Conservation (phyloP, 2,888 invertebrate genomes). For the Caenorhabditis sp. region DNA sequence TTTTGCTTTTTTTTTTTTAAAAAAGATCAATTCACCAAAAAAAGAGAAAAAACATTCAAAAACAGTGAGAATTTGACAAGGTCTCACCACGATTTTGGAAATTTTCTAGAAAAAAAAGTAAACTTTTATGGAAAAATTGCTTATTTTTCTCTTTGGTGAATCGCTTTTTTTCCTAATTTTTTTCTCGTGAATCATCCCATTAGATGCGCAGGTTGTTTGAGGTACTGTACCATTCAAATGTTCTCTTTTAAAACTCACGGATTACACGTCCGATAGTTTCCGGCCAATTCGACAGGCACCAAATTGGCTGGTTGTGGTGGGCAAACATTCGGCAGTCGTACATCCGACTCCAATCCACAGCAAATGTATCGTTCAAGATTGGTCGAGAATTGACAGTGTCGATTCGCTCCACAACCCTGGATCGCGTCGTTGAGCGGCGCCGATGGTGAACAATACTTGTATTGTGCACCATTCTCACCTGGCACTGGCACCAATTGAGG, state of each 20-base stretch:
- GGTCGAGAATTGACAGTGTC: conserved; percentile 69
- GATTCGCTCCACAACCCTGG: conserved; percentile 69
- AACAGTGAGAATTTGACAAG: no score
- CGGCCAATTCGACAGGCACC: conserved; percentile 69
- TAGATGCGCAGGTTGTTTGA: no score
- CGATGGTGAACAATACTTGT: conserved; percentile 68
- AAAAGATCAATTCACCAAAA: no score
- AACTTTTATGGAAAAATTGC: no score
- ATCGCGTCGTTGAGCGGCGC: conserved; percentile 68
- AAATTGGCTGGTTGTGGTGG: conserved; percentile 70
- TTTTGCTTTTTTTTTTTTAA: no score
- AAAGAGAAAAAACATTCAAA: no score
- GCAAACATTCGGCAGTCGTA: conserved; percentile 69
- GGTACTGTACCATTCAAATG: no score
- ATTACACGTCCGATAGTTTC: conserved; percentile 58
- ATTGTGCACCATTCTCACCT: conserved; percentile 67
- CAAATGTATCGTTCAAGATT: conserved; percentile 68
- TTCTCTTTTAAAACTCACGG: conserved; percentile 32
- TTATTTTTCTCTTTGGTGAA: no score
- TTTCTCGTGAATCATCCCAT: no score
- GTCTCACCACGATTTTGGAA: no score
- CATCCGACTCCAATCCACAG: conserved; percentile 68
- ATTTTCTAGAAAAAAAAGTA: no score
- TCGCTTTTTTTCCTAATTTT: no score
- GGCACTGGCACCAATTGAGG: conserved; percentile 70